phyloP scores from a whole-genome alignment of 2,888 invertebrate species.

The Ophion ventricosus region DNA sequence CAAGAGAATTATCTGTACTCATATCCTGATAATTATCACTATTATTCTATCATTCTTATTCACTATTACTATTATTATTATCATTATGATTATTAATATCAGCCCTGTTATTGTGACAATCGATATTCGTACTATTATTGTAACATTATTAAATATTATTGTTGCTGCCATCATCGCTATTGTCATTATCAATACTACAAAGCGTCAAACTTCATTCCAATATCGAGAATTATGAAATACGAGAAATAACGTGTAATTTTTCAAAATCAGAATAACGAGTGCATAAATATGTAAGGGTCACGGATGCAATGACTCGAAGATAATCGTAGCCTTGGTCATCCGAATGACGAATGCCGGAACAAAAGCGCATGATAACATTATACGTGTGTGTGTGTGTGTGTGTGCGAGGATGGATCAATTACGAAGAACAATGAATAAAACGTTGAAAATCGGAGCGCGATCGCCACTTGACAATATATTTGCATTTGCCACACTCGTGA shows the following conservation, averaged over 20 bases:
- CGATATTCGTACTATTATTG: neutral
- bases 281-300: neutral
- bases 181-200: neutral
- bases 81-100: neutral
- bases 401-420: neutral
- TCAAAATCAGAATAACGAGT: neutral
- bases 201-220: neutral
- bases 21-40: no score
- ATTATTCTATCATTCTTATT: neutral
- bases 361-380: constrained; percentile 2
- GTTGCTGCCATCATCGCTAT: no score
- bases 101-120: neutral
- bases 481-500: neutral
- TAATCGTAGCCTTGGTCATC: neutral
- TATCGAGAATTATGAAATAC: no score
- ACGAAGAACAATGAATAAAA: constrained; percentile 23
- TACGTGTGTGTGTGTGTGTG: no score
- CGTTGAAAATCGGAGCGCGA: no score
- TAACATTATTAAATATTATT: no score
- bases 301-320: neutral
- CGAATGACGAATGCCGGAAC: neutral
- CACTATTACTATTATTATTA: neutral
- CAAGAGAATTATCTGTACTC: no score
- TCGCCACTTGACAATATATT: neutral
- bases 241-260: neutral